Conservation (phyloP, 2,113 vertebrate species). For the Elephas maximus region DNA sequence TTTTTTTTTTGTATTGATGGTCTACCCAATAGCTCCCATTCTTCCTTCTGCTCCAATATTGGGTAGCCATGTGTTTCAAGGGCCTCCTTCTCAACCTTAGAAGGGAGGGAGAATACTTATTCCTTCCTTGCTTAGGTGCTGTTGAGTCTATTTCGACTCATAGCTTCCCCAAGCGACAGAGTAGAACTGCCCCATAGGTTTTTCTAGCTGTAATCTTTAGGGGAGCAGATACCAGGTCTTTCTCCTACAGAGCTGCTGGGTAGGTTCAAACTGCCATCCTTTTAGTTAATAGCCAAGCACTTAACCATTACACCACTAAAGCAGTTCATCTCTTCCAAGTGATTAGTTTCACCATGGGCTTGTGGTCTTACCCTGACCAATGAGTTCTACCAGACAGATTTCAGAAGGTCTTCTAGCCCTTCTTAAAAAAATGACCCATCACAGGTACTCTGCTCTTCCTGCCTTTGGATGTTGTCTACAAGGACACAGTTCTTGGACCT, state of each 20-base stretch:
- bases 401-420: not conserved
- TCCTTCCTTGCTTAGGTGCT: not conserved
- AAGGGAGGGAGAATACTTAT: not conserved
- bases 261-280: not conserved
- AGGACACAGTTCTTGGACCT: not conserved
- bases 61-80: not conserved
- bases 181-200: not conserved
- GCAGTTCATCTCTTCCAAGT: not conserved
- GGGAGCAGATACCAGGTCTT: not conserved
- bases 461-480: not conserved
- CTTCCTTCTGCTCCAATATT: not conserved
- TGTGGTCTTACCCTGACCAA: not conserved
- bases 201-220: not conserved
- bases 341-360: not conserved
- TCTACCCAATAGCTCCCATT: not conserved
- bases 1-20: not conserved
- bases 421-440: not conserved
- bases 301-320: not conserved
- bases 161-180: not conserved
- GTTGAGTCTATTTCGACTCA: not conserved
- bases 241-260: not conserved
- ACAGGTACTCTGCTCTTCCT: not conserved
- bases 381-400: not conserved
- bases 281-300: not conserved
- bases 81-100: not conserved